These are phyloP conservation scores for Pomacea canaliculata DNA, from an alignment of 2,888 invertebrate species.

Conservation along the genomic window DNA sequence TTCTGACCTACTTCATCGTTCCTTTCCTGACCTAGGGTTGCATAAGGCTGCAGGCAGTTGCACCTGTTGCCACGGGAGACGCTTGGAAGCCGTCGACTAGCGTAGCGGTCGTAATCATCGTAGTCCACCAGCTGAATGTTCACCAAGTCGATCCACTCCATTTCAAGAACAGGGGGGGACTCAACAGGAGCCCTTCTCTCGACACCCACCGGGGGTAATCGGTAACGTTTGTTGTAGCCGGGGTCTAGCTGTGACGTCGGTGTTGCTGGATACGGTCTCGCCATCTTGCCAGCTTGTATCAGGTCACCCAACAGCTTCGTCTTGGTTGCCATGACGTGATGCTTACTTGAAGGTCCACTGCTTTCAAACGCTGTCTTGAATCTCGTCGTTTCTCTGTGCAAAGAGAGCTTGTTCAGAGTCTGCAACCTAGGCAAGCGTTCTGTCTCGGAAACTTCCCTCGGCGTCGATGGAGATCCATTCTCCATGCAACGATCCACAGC, in stretches of 20 bases:
- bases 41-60: neutral
- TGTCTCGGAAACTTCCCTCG: no score
- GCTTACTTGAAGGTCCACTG: slow-evolving; percentile 3
- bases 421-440: no score
- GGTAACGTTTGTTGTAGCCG: slow-evolving; percentile 7
- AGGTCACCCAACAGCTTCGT: slow-evolving; percentile 13
- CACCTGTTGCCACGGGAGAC: neutral
- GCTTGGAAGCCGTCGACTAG: slow-evolving; percentile 11
- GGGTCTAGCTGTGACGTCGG: neutral
- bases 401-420: neutral
- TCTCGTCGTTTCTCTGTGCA: slow-evolving; percentile 1
- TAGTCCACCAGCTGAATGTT: slow-evolving; percentile 3
- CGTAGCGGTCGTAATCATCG: slow-evolving; percentile 10
- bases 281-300: neutral
- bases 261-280: neutral
- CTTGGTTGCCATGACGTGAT: neutral
- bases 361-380: neutral
- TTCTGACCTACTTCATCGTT: no score
- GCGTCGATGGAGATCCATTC: no score
- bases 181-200: neutral
- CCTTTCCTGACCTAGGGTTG: no score
- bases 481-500: no score
- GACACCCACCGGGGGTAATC: slow-evolving; percentile 6
- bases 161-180: neutral
- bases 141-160: slow-evolving; percentile 11